These are phyloP conservation scores for Aegithalos caudatus DNA, from an alignment of 2,113 vertebrate genomes.

Conservation along the genomic window DNA sequence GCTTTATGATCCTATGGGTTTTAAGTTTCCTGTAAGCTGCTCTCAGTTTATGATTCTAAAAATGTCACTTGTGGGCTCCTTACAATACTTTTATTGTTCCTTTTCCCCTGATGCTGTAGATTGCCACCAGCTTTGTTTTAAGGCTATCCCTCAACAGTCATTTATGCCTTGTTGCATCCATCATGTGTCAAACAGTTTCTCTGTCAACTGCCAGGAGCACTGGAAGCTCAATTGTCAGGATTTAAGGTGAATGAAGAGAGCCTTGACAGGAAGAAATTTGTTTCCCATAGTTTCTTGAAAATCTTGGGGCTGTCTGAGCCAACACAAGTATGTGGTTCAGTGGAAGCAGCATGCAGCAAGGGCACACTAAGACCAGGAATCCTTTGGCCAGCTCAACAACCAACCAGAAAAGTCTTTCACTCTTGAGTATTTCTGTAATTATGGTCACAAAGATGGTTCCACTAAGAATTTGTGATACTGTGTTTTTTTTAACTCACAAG, in stretches of 20 bases:
- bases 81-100: background rate
- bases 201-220: background rate
- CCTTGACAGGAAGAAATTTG: background rate
- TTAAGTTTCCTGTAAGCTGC: background rate
- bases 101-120: background rate
- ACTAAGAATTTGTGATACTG: background rate
- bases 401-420: background rate
- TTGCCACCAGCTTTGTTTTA: slow-evolving; percentile 2
- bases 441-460: background rate
- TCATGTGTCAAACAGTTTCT: slow-evolving; percentile 2
- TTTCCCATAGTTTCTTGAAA: background rate
- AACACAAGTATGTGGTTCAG: background rate
- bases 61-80: background rate
- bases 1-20: background rate
- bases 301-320: background rate
- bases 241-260: slow-evolving; percentile 1
- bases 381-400: background rate
- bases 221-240: background rate
- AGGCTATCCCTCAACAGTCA: slow-evolving; percentile 1
- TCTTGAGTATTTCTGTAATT: background rate
- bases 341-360: fast-evolving
- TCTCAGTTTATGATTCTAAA: background rate
- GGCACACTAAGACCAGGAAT: background rate
- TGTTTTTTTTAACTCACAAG: background rate
- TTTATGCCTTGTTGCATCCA: slow-evolving; percentile 34